These are phyloP conservation scores for Takifugu ocellatus DNA, from an alignment of 2,797 vertebrate genomes.

Conservation along the genomic window DNA sequence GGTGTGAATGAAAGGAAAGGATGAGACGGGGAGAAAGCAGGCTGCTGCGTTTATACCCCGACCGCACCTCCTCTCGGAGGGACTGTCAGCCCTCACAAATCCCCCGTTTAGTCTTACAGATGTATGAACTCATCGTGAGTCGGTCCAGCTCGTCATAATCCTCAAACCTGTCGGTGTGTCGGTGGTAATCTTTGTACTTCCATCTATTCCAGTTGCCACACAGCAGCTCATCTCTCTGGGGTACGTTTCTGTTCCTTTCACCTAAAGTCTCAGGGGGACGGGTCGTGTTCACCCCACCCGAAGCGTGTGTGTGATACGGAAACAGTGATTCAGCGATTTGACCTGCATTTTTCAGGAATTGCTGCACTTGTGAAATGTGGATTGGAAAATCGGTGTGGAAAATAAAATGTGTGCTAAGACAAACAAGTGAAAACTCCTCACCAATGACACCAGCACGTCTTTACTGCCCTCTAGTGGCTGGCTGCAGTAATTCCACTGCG, in stretches of 20 bases:
- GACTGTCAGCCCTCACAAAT: background rate
- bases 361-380: too few relatives aligned
- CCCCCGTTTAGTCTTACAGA: background rate
- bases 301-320: too few relatives aligned
- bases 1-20: background rate
- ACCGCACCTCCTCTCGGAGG: background rate
- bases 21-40: background rate
- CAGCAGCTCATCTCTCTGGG: too few relatives aligned
- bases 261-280: too few relatives aligned
- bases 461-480: background rate
- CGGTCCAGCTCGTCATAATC: background rate
- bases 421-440: too few relatives aligned
- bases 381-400: too few relatives aligned
- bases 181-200: background rate
- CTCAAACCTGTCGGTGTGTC: background rate
- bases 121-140: background rate
- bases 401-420: too few relatives aligned
- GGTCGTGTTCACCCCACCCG: too few relatives aligned
- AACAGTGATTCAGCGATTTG: too few relatives aligned
- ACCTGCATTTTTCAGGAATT: too few relatives aligned
- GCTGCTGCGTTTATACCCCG: background rate
- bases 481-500: background rate
- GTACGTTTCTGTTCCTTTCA: too few relatives aligned
- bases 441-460: too few relatives aligned
- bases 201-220: background rate